phyloP scores from a whole-genome alignment of 2,797 vertebrate species.

The Enteromius radiatus region DNA sequence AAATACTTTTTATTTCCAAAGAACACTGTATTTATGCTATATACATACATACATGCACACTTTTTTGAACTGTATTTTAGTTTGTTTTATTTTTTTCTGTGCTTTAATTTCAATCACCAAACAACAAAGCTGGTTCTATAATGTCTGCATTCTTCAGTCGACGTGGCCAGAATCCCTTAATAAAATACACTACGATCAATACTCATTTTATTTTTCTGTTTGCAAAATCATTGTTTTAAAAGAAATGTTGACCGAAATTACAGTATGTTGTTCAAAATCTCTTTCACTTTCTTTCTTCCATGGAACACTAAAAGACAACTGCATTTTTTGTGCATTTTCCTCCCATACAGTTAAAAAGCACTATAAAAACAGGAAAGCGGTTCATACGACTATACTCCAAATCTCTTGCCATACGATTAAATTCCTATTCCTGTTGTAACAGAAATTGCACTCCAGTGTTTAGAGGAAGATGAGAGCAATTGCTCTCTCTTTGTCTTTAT shows the following conservation, averaged over 20 bases:
- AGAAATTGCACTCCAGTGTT: conserved; percentile 25
- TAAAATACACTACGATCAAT: neutral
- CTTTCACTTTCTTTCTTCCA: neutral
- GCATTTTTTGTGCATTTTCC: too few species aligned
- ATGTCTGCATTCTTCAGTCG: neutral
- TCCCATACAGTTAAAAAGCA: neutral
- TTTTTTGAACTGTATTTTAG: too few species aligned
- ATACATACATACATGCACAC: too few species aligned
- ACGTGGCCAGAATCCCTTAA: neutral
- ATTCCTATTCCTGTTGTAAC: neutral
- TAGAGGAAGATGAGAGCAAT: conserved; percentile 31
- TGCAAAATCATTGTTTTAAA: neutral
- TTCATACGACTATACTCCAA: neutral
- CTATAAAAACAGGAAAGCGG: neutral
- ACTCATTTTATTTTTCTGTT: neutral
- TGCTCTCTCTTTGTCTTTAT: conserved; percentile 23
- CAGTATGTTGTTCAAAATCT: neutral
- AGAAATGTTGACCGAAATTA: neutral
- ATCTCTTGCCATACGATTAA: neutral
- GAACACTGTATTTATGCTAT: too few species aligned
- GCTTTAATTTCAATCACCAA: too few species aligned
- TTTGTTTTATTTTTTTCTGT: too few species aligned
- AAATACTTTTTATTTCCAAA: too few species aligned
- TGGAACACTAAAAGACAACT: neutral
- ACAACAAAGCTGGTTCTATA: neutral